phyloP scores from a whole-genome alignment of 2,113 vertebrate genomes.

The Microtus richardsoni region DNA sequence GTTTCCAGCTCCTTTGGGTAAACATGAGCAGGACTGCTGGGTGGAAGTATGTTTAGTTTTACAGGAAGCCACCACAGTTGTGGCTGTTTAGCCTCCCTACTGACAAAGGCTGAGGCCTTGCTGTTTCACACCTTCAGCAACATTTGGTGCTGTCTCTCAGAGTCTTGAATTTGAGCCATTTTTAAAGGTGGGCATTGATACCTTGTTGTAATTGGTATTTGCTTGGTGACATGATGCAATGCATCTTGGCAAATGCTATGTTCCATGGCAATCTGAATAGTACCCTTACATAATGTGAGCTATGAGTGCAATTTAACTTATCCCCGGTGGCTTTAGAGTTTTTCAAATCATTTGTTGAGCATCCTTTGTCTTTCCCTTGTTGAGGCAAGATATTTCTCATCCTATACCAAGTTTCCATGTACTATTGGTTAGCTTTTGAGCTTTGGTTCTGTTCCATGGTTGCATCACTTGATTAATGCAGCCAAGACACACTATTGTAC shows the following conservation, averaged over 20 bases:
- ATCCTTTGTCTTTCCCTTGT: neutral
- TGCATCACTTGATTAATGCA: neutral
- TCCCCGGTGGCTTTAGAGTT: neutral
- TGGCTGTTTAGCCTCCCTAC: neutral
- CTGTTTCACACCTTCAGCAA: neutral
- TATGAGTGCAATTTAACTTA: neutral
- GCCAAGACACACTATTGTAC: neutral
- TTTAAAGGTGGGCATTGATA: neutral
- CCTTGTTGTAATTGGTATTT: neutral
- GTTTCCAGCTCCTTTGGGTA: neutral
- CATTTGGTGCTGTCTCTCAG: neutral
- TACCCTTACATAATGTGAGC: neutral
- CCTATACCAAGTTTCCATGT: neutral
- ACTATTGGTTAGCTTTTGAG: neutral
- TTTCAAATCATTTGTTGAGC: conserved; percentile 8
- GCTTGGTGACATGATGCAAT: neutral
- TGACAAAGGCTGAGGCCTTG: neutral
- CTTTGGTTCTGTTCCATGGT: conserved; percentile 10
- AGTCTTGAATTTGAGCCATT: neutral
- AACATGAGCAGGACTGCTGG: neutral
- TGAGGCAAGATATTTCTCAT: neutral
- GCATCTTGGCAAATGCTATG: neutral
- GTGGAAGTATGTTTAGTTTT: neutral
- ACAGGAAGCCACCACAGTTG: neutral
- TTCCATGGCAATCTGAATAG: neutral